Conservation (phyloP, 1,140 invertebrate species). For the Pseudobourletiella spinata region DNA sequence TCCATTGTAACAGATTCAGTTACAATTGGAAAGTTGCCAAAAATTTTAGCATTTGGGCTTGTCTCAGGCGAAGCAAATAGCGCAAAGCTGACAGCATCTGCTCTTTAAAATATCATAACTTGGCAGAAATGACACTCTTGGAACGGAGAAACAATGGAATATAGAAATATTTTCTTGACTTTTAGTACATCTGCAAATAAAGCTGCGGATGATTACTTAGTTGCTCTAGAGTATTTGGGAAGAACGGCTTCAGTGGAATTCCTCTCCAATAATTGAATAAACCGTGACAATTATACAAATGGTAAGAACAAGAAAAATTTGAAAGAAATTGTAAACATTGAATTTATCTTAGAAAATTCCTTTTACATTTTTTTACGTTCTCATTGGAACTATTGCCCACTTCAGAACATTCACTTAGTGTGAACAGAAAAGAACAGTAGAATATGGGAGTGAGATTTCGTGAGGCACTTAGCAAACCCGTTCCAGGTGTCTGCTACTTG, state of each 20-base stretch:
- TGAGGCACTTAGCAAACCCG: background rate
- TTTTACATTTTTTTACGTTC: background rate
- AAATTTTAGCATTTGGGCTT: background rate
- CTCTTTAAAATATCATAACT: background rate
- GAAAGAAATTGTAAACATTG: too few species aligned
- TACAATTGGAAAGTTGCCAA: background rate
- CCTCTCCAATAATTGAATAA: background rate
- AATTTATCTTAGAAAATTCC: background rate
- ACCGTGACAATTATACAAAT: background rate
- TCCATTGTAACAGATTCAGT: background rate
- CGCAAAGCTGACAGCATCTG: background rate
- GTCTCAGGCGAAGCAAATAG: background rate
- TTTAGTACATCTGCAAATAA: background rate
- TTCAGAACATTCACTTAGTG: background rate
- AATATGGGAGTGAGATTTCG: background rate
- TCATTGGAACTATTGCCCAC: background rate
- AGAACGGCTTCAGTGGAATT: background rate
- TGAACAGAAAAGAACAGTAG: background rate
- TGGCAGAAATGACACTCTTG: background rate
- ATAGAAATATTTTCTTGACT: background rate
- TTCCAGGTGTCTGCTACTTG: background rate
- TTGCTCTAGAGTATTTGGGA: background rate
- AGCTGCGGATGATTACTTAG: background rate
- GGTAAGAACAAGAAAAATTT: too few species aligned
- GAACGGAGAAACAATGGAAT: background rate